Evolutionary conservation across 2,888 invertebrate genomes (phyloP), one percentile per base, ranked within the genome.

Genomic region (Uropetala carovei): DNA sequence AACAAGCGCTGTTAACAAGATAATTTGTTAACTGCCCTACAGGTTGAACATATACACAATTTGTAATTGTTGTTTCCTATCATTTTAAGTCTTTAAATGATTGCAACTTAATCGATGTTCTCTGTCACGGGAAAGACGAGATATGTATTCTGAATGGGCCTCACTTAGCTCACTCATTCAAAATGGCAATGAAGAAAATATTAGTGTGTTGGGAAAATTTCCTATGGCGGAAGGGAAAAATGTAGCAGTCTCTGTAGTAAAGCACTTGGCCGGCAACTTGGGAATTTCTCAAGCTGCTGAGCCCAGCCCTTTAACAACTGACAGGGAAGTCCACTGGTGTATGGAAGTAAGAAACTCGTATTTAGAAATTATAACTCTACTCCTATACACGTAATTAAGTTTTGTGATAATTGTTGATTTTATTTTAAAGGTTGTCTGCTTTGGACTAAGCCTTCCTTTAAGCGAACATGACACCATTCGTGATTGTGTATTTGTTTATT

Each of bases 401-500:
- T 81, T 43, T 85, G 83, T 85, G 89, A 82, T 91, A 83, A 83
- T 93, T 92, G 92, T 93, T 93, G 92, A 94, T 94, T 0, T 92
- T 92, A 93, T 93, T 93, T 94, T 94, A 0, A 94, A 98, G 98
- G 98, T 99, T 89, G 97, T 99, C 93, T 98, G 99, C 94, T 99
- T 97, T 95, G 99, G 99, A 0, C 96, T 99, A 8, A 98, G 98
- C 18, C 95, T 99, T 84, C 99, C 99, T 0, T 95, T 99, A 86
- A 96, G 97, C 64, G 99, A 99, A 95, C 98, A 99, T 95, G 99
- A 99, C 94, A 98, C 99, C 0, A 97, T 99, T 92, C 97, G 99
- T 93, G 99, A 99, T 95, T 99, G 99, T 95, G 99, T 99, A 82
- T 98, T 98, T 94, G 98, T 99, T 64, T 99, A 99, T 94, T 99